A percentile compares a stretch with the other conserved stretches of the same genome.
These are phyloP conservation scores for Catocala nupta DNA, from an alignment of 2,888 invertebrate species.

Conservation along the genomic window DNA sequence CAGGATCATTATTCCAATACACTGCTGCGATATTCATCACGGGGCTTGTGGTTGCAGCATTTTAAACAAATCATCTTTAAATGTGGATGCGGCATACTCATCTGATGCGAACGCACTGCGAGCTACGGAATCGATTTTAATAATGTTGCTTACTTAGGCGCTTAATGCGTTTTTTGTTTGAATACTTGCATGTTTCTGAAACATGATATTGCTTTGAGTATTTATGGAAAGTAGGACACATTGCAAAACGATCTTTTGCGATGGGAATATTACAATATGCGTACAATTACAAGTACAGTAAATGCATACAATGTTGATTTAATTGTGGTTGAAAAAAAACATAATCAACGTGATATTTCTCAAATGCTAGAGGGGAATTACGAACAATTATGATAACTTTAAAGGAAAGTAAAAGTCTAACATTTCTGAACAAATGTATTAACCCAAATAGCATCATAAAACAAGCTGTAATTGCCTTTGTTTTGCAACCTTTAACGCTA, in stretches of 20 bases:
- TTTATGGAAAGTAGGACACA: constrained; percentile 53
- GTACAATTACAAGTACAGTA: neutral
- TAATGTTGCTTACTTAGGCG: constrained; percentile 51
- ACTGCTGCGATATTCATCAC: constrained; percentile 85
- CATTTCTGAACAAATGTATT: constrained; percentile 24
- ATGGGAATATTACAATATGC: constrained; percentile 15
- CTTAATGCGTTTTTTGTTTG: constrained; percentile 55
- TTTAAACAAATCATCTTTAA: constrained; percentile 87
- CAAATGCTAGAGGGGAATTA: constrained; percentile 7
- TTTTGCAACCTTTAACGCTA: constrained; percentile 19
- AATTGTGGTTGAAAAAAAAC: neutral
- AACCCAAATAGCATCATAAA: constrained; percentile 17
- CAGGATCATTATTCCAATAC: constrained; percentile 86
- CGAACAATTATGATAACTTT: constrained; percentile 14
- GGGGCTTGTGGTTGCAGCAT: constrained; percentile 75
- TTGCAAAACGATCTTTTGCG: constrained; percentile 41
- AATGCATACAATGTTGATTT: constrained; percentile 1
- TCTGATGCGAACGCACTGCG: constrained; percentile 58
- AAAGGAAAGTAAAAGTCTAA: constrained; percentile 11
- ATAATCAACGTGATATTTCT: neutral
- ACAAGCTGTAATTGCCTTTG: constrained; percentile 18
- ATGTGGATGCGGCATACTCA: constrained; percentile 59
- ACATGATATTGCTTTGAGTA: constrained; percentile 48
- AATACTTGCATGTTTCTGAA: constrained; percentile 55
- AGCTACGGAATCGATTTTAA: constrained; percentile 45